Evolutionary conservation across 2,797 vertebrate genomes (phyloP).

Genomic region (Syndactyla subalaris): DNA sequence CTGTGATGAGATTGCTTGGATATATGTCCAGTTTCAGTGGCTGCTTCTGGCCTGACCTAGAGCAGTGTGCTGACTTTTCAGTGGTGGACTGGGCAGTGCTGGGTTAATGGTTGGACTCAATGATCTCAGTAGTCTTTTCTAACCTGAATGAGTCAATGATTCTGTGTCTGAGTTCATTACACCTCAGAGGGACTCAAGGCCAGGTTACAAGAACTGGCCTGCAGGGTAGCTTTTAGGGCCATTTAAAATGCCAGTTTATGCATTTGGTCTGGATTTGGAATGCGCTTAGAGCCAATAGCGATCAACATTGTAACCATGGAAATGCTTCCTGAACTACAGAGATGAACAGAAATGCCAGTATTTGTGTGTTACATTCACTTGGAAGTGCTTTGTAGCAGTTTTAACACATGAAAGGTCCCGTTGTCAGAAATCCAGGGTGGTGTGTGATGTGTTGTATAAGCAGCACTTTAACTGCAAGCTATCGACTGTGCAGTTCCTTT

Average conservation of each 20-base stretch:
- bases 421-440: not conserved
- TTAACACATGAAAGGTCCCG: not conserved
- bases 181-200: not conserved
- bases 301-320: conserved; percentile 40
- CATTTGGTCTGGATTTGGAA: not conserved
- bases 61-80: not conserved
- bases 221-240: not conserved
- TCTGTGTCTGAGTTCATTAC: not conserved
- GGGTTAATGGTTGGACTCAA: not conserved
- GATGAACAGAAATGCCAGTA: not conserved
- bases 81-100: not conserved
- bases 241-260: not conserved
- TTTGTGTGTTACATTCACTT: not conserved
- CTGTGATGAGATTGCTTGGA: not conserved
- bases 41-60: not conserved
- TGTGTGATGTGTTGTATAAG: not conserved
- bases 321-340: not conserved
- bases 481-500: not conserved
- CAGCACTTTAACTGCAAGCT: not conserved
- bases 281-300: not conserved
- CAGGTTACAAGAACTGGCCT: not conserved
- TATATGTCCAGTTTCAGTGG: not conserved
- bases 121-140: not conserved
- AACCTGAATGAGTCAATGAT: not conserved
- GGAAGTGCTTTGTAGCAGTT: not conserved